Evolutionary conservation across 2,797 vertebrate species (phyloP).

Genomic region (Lithobates pipiens): DNA sequence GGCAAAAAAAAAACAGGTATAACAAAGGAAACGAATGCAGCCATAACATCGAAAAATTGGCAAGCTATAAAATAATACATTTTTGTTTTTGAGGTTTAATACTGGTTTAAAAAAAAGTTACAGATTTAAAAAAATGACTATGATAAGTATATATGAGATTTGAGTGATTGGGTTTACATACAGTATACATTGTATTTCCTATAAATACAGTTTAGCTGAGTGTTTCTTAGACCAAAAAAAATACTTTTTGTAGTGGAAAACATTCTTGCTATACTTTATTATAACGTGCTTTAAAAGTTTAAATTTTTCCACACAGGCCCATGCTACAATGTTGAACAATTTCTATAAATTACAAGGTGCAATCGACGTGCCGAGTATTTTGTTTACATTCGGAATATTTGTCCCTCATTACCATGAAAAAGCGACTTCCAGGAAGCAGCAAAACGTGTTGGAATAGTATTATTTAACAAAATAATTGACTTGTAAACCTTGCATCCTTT

Average conservation of each 20-base stretch:
- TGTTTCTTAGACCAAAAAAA: background rate
- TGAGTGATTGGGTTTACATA: no score
- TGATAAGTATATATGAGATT: no score
- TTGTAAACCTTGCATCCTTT: constrained; percentile 29
- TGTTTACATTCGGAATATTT: constrained; percentile 13
- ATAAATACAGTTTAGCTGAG: background rate
- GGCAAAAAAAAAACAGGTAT: no score
- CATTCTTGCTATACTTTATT: background rate
- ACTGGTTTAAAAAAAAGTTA: no score
- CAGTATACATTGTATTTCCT: background rate
- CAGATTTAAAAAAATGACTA: no score
- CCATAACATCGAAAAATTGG: no score
- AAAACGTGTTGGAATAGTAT: constrained; percentile 3
- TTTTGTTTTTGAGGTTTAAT: no score
- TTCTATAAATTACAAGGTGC: constrained; percentile 12
- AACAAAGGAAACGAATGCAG: no score
- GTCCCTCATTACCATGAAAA: constrained; percentile 11
- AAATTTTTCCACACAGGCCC: background rate
- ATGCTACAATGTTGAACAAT: background rate
- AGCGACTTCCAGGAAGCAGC: background rate
- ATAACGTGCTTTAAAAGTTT: background rate
- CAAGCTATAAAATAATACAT: no score
- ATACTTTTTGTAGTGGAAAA: background rate
- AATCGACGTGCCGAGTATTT: background rate
- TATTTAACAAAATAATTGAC: constrained; percentile 7